Evolutionary conservation across 2,797 vertebrate genomes (phyloP).

Genomic region (Notoglanidium macrostoma): DNA sequence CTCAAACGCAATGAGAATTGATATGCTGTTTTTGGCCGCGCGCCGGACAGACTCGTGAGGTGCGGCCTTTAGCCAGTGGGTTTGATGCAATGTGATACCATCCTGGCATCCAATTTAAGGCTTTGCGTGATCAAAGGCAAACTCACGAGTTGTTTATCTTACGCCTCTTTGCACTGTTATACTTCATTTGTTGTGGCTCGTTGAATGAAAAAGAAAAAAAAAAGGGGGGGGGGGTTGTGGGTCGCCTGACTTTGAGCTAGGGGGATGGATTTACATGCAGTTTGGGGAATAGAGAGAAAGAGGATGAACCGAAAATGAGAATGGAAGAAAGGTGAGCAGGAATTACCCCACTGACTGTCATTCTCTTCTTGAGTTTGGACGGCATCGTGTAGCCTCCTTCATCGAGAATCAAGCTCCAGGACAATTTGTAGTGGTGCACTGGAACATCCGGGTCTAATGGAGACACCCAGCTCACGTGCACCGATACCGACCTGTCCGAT

Average conservation of each 20-base stretch:
- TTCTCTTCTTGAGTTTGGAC: constrained; percentile 83
- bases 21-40: constrained; percentile 58
- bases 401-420: constrained; percentile 83
- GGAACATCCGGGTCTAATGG: constrained; percentile 83
- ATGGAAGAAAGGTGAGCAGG: background rate
- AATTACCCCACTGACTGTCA: constrained; percentile 81
- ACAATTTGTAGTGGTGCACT: constrained; percentile 88
- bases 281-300: constrained; percentile 9
- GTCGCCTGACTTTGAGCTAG: constrained; percentile 37
- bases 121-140: constrained; percentile 53
- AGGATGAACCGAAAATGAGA: constrained; percentile 16
- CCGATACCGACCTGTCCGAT: constrained; percentile 72
- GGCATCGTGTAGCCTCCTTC: constrained; percentile 71
- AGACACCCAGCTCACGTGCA: constrained; percentile 78
- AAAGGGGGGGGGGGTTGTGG: background rate
- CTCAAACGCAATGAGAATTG: constrained; percentile 51
- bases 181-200: constrained; percentile 61
- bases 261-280: constrained; percentile 21
- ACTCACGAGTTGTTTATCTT: constrained; percentile 54
- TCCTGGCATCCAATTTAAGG: constrained; percentile 47
- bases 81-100: constrained; percentile 56
- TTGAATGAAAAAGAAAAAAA: constrained; percentile 31
- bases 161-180: constrained; percentile 45
- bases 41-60: constrained; percentile 42
- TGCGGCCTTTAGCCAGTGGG: constrained; percentile 46